Base-by-base conservation (phyloP, 2,888 invertebrate genomes). In the Neelides folsomi region DNA sequence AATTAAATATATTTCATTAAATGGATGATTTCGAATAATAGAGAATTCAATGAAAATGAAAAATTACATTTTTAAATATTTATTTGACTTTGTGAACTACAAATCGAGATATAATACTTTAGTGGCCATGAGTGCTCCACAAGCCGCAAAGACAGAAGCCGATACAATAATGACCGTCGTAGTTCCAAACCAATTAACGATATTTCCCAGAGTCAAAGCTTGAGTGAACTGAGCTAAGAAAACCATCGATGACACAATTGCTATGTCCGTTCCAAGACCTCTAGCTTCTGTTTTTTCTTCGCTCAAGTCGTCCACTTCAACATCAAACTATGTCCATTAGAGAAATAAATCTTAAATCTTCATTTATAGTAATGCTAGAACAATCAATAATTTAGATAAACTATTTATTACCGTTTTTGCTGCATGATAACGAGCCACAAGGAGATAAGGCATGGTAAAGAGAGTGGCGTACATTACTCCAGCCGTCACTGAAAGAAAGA, bases 381-480 rank as follows among this genome's bases (percentile, higher is more conserved):
- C n/a, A n/a, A n/a, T n/a, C n/a, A n/a, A n/a, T n/a, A n/a, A n/a
- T n/a, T n/a, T n/a, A n/a, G n/a, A n/a, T n/a, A n/a, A n/a, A n/a
- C 27, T 27, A 7, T 27, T 19, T 67, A 78, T 78, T 75, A 92
- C 94, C 75, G 79, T 82, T 65, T 86, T 84, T 54, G 81, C 81
- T n/a, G 88, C 82, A 69, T 95, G 94, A 70, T 94, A 95, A 69
- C 89, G 86, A 5, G 95, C 94, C 27, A 95, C 81, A 49, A 95
- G 75, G 36, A 94, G 74, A 68, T 93, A 95, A 1, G 94, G 94
- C 89, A 95, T 89, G 9, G 94, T 95, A 72, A 95, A 95, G 20
- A 95, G 77, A 0, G 94, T 94, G 12, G 94, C 92, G 71, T 95
- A 95, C 90, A 94, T 92, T 44, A 95, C 82, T 1, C 95, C 94